Evolutionary conservation across 2,888 invertebrate genomes (phyloP).

Genomic region (Drosophila aldrichi): DNA sequence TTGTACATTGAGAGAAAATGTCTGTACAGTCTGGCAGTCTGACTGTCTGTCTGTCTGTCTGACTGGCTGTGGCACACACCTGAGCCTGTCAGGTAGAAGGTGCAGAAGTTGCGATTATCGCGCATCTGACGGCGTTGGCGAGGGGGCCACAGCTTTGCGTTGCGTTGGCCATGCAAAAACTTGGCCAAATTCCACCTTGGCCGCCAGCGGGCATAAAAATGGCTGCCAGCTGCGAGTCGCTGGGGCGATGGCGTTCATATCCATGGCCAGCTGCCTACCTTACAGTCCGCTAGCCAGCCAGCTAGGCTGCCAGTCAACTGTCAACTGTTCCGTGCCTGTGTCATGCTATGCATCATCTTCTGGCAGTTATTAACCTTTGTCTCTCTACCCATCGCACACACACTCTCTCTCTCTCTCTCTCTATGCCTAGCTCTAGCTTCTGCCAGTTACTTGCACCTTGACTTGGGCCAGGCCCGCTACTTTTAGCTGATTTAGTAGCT

Average conservation of each 20-base stretch:
- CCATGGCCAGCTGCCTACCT: constrained; percentile 48
- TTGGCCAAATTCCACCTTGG: constrained; percentile 70
- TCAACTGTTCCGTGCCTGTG: constrained; percentile 71
- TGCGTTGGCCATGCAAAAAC: constrained; percentile 41
- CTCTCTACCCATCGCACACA: constrained; percentile 15
- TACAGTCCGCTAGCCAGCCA: constrained; percentile 17
- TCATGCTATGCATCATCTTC: constrained; percentile 81
- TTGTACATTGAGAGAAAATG: constrained; percentile 42
- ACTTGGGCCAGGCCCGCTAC: constrained; percentile 39
- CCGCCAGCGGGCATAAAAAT: constrained; percentile 74
- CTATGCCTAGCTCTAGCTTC: constrained; percentile 17
- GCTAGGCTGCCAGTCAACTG: constrained; percentile 73
- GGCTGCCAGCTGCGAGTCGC: constrained; percentile 74
- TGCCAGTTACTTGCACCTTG: constrained; percentile 44
- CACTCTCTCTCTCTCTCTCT: background rate
- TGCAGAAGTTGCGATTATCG: constrained; percentile 80
- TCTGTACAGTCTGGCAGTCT: constrained; percentile 21
- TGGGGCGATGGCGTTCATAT: constrained; percentile 48
- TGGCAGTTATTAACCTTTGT: constrained; percentile 80
- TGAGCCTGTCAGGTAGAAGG: constrained; percentile 61
- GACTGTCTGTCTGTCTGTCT: constrained; percentile 23
- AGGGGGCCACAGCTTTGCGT: constrained; percentile 1
- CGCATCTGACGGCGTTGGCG: constrained; percentile 42
- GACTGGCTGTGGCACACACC: constrained; percentile 62
- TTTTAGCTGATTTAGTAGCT: constrained; percentile 65